Conservation (phyloP, 2,797 vertebrate species). For the Mareca penelope region DNA sequence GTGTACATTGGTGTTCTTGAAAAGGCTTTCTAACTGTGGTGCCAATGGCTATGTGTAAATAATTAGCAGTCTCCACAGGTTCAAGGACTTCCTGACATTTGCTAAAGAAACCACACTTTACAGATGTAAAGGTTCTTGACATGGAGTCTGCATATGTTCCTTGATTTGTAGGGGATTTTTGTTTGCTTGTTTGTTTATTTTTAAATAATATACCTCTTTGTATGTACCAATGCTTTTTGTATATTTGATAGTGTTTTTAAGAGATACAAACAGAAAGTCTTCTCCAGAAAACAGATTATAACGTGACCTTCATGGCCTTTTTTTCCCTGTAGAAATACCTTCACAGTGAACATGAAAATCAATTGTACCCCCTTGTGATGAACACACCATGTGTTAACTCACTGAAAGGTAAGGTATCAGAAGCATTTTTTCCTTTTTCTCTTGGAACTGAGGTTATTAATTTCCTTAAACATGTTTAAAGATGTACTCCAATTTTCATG, state of each 20-base stretch:
- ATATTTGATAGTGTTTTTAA: neutral
- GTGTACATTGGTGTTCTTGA: neutral
- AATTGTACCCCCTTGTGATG: rapidly evolving
- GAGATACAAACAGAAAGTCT: neutral
- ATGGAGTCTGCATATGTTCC: rapidly evolving
- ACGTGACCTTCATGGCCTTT: neutral
- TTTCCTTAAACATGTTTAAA: neutral
- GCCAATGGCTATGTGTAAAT: rapidly evolving
- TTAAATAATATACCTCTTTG: neutral
- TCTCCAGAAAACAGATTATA: neutral
- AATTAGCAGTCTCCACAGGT: neutral
- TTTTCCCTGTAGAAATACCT: neutral
- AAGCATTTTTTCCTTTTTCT: neutral
- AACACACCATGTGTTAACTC: neutral
- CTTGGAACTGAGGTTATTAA: neutral
- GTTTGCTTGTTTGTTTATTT: neutral
- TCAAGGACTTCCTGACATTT: neutral
- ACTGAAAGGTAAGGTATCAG: neutral
- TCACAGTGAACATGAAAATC: neutral
- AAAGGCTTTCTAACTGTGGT: neutral
- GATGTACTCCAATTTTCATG: neutral
- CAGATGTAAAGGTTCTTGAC: neutral
- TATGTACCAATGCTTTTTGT: rapidly evolving
- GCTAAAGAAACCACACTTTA: neutral
- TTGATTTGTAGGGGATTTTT: neutral